A percentile compares a stretch with the other conserved stretches of the same genome.
Evolutionary conservation across 2,113 vertebrate species (phyloP).

Genomic region (Galeopterus variegatus): DNA sequence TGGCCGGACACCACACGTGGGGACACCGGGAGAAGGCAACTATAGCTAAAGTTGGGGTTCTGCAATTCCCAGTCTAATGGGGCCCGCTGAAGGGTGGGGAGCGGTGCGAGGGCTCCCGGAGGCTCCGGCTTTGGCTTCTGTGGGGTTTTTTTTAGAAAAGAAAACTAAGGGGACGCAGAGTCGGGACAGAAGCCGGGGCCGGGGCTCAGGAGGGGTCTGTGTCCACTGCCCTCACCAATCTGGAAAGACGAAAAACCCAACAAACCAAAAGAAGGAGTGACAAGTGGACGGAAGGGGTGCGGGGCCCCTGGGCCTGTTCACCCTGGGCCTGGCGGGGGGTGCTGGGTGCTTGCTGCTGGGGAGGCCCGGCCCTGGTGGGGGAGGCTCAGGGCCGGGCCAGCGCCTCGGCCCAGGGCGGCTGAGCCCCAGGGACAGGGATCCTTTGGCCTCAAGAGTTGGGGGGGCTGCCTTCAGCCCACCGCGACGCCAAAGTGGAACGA

Average conservation of each 20-base stretch:
- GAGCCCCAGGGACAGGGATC: conserved; percentile 63
- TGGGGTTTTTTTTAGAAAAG: conserved; percentile 58
- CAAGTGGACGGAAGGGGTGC: conserved; percentile 39
- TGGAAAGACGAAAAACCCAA: conserved; percentile 73
- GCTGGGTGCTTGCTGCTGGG: conserved; percentile 35
- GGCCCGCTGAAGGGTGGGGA: conserved; percentile 30
- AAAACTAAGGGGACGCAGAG: conserved; percentile 36
- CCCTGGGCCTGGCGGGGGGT: not conserved
- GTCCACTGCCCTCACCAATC: conserved; percentile 58
- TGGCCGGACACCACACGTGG: conserved; percentile 75
- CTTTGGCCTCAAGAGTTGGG: conserved; percentile 82
- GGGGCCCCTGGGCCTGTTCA: conserved; percentile 20
- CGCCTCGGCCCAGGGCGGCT: conserved; percentile 45
- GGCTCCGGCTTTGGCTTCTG: conserved; percentile 74
- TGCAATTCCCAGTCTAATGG: conserved; percentile 55
- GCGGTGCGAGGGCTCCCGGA: conserved; percentile 52
- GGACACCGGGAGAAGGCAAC: conserved; percentile 71
- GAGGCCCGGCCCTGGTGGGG: not conserved
- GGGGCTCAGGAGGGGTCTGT: conserved; percentile 27
- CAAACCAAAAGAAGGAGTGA: conserved; percentile 63
- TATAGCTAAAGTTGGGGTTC: conserved; percentile 50
- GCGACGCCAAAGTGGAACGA: conserved; percentile 77
- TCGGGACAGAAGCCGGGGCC: conserved; percentile 70
- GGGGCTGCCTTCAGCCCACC: conserved; percentile 74
- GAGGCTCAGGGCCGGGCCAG: conserved; percentile 21